Evolutionary conservation across 2,113 vertebrate genomes (phyloP).

Genomic region (Macrotus californicus): DNA sequence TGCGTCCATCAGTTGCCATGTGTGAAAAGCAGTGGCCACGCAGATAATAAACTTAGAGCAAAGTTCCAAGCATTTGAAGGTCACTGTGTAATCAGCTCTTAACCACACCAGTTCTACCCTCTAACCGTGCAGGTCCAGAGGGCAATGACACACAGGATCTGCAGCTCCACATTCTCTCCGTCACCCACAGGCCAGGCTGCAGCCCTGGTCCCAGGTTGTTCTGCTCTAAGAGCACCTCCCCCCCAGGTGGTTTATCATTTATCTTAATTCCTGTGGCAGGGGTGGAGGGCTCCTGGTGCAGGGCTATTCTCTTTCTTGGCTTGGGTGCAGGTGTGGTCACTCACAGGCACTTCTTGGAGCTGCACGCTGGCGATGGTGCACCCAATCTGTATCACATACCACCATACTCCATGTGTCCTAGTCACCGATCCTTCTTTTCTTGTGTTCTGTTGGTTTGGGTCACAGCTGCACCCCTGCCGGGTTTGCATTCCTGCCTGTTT

Average conservation of each 20-base stretch:
- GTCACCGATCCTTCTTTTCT: background rate
- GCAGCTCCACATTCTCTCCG: background rate
- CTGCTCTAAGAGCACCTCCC: no score
- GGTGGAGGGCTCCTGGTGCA: background rate
- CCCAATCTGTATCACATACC: background rate
- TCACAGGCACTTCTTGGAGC: background rate
- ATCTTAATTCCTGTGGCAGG: no score
- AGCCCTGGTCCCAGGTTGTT: fast-evolving
- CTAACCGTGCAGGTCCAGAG: background rate
- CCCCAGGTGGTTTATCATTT: background rate
- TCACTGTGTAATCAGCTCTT: background rate
- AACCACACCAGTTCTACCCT: background rate
- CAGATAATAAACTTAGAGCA: background rate
- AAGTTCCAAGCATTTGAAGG: background rate
- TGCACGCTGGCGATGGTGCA: background rate
- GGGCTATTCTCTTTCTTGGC: background rate
- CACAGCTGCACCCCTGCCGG: background rate
- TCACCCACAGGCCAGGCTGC: background rate
- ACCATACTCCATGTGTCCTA: background rate
- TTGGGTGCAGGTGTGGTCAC: background rate
- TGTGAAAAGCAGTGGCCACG: background rate
- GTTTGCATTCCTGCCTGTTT: no score
- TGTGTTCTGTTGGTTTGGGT: background rate
- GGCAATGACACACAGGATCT: fast-evolving
- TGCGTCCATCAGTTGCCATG: background rate